Base-by-base conservation (phyloP, 2,113 vertebrate genomes). In the Plectropomus leopardus region DNA sequence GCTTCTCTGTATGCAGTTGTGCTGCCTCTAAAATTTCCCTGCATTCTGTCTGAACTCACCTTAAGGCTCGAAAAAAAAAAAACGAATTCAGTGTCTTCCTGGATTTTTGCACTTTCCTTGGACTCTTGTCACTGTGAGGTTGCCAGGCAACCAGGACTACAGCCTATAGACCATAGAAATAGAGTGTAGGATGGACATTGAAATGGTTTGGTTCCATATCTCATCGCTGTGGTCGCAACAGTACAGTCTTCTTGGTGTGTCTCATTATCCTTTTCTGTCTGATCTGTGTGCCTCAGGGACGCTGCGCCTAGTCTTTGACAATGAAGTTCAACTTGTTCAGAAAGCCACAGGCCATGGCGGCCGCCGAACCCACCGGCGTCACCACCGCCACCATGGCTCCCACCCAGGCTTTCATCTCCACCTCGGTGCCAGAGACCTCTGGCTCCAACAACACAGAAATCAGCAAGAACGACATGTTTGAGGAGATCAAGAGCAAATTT, bases 251-350 rank as follows among this genome's bases (percentile, higher is more conserved):
- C 11, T n/a, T 53, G 26, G 4, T 24, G 0, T 30, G 9, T 24
- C 69, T 48, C 2, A 24, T 24, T 48, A 8, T 69, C 16, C 7
- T 1, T 65, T 21, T 59, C 24, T 83, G 23, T 86, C 4, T 9
- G 21, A 55, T 64, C 24, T 44, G 40, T 72, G 13, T 84, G 9
- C 40, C 64, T 73, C 84, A 92, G 90, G 88, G 89, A 89, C 76
- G 48, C 72, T 64, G 80, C 75, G 36, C 65, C 86, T 92, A 91
- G 88, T 86, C 85, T 82, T 76, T 80, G 34, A 94, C 87, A 90
- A 99, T 99, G 98, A 97, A 95, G 92, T 96, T 96, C 83, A 97
- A 95, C 89, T 91, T 97, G 0, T 97, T 97, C 90, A 97, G 94
- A 90, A 95, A 87, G 84, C 93, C 96, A 0, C 96, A 96, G 88